Evolutionary conservation across 2,888 invertebrate genomes (phyloP).

Genomic region (Apamea epomidion): DNA sequence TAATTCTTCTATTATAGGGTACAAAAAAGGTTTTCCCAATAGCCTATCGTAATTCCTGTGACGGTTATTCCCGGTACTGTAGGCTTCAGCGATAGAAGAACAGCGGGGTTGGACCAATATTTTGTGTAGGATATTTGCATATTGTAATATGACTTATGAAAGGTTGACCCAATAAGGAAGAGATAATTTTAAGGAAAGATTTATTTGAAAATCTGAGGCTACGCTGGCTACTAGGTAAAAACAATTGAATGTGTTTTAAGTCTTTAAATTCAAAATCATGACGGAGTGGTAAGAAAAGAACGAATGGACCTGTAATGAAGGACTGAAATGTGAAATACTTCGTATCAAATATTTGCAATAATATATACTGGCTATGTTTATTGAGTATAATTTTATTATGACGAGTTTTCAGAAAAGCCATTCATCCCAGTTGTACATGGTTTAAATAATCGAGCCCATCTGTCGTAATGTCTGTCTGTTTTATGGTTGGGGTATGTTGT

Average conservation of each 20-base stretch:
- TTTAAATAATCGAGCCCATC: no score
- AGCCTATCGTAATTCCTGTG: conserved; percentile 16
- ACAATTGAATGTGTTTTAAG: neutral
- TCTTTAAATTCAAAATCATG: neutral
- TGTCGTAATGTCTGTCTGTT: no score
- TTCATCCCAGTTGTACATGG: no score
- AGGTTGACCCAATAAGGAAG: neutral
- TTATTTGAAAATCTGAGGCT: conserved; percentile 3
- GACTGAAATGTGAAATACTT: neutral
- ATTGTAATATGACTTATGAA: neutral
- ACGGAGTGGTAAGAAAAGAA: neutral
- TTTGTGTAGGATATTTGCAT: conserved; percentile 11
- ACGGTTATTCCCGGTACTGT: neutral
- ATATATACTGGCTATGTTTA: no score
- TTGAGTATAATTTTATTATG: no score
- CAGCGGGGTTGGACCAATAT: neutral
- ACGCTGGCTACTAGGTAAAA: neutral
- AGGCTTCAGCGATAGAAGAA: neutral
- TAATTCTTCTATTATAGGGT: conserved; percentile 30
- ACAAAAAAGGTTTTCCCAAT: conserved; percentile 23
- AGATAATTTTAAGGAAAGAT: neutral
- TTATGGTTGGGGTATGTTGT: no score
- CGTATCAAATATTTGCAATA: no score
- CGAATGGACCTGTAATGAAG: neutral
- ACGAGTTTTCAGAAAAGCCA: no score